Base-by-base conservation (phyloP, 2,113 vertebrate genomes). In the Nibea albiflora region DNA sequence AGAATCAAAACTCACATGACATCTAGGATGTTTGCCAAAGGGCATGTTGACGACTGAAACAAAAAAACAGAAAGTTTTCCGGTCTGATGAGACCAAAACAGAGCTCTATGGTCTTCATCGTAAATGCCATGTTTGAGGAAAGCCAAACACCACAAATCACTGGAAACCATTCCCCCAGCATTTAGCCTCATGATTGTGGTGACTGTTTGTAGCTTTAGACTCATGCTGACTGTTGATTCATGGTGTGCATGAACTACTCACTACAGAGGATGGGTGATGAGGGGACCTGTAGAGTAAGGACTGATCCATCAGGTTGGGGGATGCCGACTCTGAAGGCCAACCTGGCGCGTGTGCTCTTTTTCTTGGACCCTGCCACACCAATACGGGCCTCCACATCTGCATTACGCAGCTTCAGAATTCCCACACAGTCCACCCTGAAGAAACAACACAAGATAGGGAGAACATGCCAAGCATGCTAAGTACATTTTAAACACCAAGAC, bases 371-470 rank as follows among this genome's bases (percentile, higher is more conserved):
- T 31, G 97, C 97, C 71, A 99, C 96, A 22, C 98, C 98, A 81
- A 99, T 99, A 81, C 98, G 96, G 63, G 98, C 98, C 93, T 99
- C 98, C 19, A 99, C 98, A 46, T 99, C 98, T 12, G 98, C 98
- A 79, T 99, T 99, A 73, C 98, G 96, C 63, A 99, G 94, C 94
- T 99, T 99, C 89, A 99, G 84, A 83, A 99, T 99, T 58, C 98
- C 98, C 73, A 99, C 98, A 15, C 98, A 99, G 90, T 99, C 98
- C 88, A 99, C 98, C 28, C 98, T 99, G 91, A 22, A 68, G 42
- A 87, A 39, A 70, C 11, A 87, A 60, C 11, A 81, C 1, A 54
- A 11, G 14, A 56, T 50, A 9, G 6, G 4, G 2, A 72, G 73
- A 52, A 47, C 19, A 52, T 11, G 19, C 60, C 54, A 60, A 62